Conservation (phyloP, 2,888 invertebrate genomes). For the Deilephila elpenor region DNA sequence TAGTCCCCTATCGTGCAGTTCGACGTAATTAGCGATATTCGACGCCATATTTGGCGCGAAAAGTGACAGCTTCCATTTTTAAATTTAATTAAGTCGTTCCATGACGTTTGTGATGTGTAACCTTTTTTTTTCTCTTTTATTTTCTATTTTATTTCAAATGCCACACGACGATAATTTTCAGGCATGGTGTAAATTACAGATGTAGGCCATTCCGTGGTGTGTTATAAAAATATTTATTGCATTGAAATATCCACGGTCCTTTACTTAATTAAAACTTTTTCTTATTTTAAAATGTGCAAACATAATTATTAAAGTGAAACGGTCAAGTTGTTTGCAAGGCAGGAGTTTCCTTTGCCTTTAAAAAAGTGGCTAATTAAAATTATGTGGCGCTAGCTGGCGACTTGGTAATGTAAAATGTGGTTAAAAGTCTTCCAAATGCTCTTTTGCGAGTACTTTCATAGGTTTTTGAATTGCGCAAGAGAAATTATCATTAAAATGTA, state of each 20-base stretch:
- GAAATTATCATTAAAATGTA: not conserved
- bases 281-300: not conserved
- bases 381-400: not conserved
- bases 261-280: not conserved
- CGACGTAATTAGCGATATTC: conserved; percentile 44
- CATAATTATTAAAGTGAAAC: not conserved
- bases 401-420: conserved; percentile 10
- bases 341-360: not conserved
- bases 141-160: too few relatives aligned
- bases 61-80: conserved; percentile 19
- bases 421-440: conserved; percentile 3
- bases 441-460: not conserved
- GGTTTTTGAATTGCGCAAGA: not conserved
- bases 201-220: too few relatives aligned
- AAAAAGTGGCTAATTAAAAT: conserved; percentile 9
- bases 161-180: too few relatives aligned
- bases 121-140: not conserved
- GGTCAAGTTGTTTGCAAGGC: not conserved
- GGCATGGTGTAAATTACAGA: too few relatives aligned
- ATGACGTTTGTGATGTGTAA: not conserved
- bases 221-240: too few relatives aligned
- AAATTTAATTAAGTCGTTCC: conserved; percentile 4
- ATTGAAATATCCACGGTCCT: too few relatives aligned
- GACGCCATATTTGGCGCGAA: conserved; percentile 33
- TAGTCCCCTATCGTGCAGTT: conserved; percentile 59